Conservation (phyloP, 2,888 invertebrate genomes). For the Notodonta dromedarius region DNA sequence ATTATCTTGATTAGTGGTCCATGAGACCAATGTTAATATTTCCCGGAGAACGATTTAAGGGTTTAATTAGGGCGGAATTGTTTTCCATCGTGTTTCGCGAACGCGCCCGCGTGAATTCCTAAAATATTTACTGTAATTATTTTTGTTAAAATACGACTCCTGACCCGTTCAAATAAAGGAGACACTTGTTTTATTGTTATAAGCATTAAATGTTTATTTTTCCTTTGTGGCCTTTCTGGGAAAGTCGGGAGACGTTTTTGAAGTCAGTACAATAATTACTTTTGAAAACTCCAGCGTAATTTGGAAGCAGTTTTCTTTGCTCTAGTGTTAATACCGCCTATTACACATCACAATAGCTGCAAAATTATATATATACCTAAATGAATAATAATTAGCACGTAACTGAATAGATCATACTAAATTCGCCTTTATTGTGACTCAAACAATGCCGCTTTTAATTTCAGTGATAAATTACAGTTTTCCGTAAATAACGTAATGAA, state of each 20-base stretch:
- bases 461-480: constrained; percentile 68
- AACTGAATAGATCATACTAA: constrained; percentile 43
- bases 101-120: constrained; percentile 6
- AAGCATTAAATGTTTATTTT: background rate
- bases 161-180: background rate
- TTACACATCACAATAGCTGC: constrained; percentile 11
- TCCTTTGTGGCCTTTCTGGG: background rate
- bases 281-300: too few relatives aligned
- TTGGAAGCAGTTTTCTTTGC: too few relatives aligned
- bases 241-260: background rate
- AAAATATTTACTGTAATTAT: constrained; percentile 2
- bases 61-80: constrained; percentile 38
- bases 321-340: too few relatives aligned
- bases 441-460: constrained; percentile 62
- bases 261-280: background rate
- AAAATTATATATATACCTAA: constrained; percentile 40
- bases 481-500: constrained; percentile 42
- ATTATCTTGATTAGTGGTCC: constrained; percentile 47
- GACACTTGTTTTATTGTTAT: background rate
- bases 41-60: constrained; percentile 36
- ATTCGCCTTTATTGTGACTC: constrained; percentile 46
- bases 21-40: constrained; percentile 36
- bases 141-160: background rate
- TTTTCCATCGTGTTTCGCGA: constrained; percentile 23
- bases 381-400: constrained; percentile 35